These are phyloP conservation scores for Sebastes vulpes DNA, from an alignment of 2,797 vertebrate genomes.

Conservation along the genomic window DNA sequence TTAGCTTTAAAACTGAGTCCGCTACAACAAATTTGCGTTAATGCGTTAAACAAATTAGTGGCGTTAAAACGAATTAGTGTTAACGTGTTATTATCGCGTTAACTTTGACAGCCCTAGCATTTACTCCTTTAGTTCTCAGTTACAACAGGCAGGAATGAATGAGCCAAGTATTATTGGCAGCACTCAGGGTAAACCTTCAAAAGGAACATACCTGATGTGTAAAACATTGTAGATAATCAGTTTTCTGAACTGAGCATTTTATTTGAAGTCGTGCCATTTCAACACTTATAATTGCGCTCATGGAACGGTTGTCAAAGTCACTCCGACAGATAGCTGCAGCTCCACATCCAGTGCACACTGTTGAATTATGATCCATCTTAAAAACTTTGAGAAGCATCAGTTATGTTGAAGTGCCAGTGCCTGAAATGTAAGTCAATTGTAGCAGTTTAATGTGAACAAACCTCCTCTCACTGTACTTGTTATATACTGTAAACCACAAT, in stretches of 20 bases:
- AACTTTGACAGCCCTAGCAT: background rate
- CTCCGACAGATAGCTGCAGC: conserved; percentile 46
- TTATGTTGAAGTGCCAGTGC: conserved; percentile 64
- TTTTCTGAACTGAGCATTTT: conserved; percentile 49
- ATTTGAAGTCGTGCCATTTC: conserved; percentile 70
- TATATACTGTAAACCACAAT: conserved; percentile 27
- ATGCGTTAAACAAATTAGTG: background rate
- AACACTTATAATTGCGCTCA: conserved; percentile 17
- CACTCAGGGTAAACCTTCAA: conserved; percentile 69
- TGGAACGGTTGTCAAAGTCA: background rate
- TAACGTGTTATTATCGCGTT: background rate
- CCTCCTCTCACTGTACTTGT: conserved; percentile 25
- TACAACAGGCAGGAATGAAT: conserved; percentile 48
- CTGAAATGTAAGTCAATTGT: conserved; percentile 63
- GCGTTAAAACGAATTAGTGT: no score
- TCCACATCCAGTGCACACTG: conserved; percentile 45
- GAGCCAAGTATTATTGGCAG: conserved; percentile 32
- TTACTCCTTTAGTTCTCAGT: conserved; percentile 26
- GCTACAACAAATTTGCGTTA: background rate
- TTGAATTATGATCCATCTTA: background rate
- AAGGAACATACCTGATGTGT: conserved; percentile 70
- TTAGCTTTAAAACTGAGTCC: background rate
- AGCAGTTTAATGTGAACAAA: conserved; percentile 62
- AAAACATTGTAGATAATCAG: conserved; percentile 56
- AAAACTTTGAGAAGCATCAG: conserved; percentile 18